Conservation (phyloP, 2,113 vertebrate genomes). For the Psilopsiagon aurifrons region DNA sequence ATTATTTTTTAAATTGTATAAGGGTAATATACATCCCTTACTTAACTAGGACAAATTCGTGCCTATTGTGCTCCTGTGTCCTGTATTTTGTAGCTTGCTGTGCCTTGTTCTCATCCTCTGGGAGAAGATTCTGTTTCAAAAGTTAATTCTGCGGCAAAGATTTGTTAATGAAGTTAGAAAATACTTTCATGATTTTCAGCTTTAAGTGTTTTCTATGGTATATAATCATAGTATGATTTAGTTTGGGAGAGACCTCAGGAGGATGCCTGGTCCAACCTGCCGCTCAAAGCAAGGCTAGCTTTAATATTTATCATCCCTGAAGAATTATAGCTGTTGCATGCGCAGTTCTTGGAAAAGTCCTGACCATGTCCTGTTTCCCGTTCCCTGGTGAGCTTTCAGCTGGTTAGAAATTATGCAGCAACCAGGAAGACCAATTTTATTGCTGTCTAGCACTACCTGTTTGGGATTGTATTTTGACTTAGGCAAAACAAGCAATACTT, state of each 20-base stretch:
- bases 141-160: constrained; percentile 15
- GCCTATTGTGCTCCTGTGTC: neutral
- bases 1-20: neutral
- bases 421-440: neutral
- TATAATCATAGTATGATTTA: neutral
- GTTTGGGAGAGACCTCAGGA: neutral
- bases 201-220: neutral
- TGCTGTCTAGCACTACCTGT: neutral
- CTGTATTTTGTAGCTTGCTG: constrained; percentile 23
- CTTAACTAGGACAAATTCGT: constrained; percentile 31
- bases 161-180: constrained; percentile 23
- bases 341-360: neutral
- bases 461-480: neutral
- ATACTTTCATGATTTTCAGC: neutral
- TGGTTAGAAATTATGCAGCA: neutral
- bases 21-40: neutral
- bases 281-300: neutral
- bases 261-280: neutral
- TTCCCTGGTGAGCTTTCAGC: neutral
- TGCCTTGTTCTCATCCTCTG: constrained; percentile 4
- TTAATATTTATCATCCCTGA: neutral
- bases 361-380: neutral
- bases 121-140: constrained; percentile 24
- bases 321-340: neutral
- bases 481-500: neutral